Conservation (phyloP, 2,113 vertebrate species). For the Hippopotamus amphibius region DNA sequence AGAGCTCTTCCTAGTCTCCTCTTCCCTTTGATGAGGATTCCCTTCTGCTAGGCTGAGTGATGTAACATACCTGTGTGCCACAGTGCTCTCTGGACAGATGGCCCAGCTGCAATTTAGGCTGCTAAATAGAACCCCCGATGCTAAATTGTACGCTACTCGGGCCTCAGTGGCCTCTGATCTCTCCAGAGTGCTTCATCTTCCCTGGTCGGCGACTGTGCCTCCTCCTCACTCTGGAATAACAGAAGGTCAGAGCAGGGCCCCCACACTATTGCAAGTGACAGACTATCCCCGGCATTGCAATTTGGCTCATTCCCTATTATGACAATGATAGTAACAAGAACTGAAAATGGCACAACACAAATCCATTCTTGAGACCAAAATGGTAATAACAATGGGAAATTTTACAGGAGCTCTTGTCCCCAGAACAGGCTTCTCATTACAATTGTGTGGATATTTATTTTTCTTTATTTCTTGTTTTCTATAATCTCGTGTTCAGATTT, state of each 20-base stretch:
- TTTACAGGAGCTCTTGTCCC: slow-evolving; percentile 53
- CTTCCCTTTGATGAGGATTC: slow-evolving; percentile 5
- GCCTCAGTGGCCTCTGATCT: neutral
- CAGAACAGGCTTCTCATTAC: slow-evolving; percentile 25
- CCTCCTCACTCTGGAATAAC: slow-evolving; percentile 19
- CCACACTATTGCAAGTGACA: neutral
- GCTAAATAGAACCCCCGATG: slow-evolving; percentile 41
- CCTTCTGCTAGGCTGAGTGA: neutral
- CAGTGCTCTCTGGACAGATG: slow-evolving; percentile 8
- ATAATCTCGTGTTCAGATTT: slow-evolving; percentile 20
- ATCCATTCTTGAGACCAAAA: slow-evolving; percentile 50
- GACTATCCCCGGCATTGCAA: slow-evolving; percentile 20
- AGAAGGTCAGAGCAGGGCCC: slow-evolving; percentile 36
- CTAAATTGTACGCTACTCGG: neutral
- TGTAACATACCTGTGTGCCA: neutral
- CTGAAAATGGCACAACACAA: slow-evolving; percentile 66
- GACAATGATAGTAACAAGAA: slow-evolving; percentile 73
- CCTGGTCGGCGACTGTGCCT: neutral
- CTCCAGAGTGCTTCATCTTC: slow-evolving; percentile 51
- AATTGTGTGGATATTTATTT: slow-evolving; percentile 27
- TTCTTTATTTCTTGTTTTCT: slow-evolving; percentile 43
- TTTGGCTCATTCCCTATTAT: slow-evolving; percentile 60
- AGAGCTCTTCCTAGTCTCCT: neutral
- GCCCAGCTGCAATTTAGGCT: slow-evolving; percentile 36
- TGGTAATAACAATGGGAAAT: slow-evolving; percentile 70